Evolutionary conservation across 2,113 vertebrate species (phyloP).

Genomic region (Tyto alba): DNA sequence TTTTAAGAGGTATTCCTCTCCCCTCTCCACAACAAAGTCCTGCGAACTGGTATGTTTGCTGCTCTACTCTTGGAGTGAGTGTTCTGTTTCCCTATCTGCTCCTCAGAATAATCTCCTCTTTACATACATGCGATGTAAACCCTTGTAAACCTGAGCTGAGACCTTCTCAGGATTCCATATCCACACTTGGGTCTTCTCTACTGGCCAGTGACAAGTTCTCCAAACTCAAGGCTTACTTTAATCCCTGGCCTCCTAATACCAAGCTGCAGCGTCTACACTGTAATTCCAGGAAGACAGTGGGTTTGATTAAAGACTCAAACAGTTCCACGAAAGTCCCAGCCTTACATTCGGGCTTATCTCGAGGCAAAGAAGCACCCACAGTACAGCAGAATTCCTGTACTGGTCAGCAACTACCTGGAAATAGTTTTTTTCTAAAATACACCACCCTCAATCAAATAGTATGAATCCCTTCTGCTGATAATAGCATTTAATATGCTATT

Average conservation of each 20-base stretch:
- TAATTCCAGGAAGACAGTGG: background rate
- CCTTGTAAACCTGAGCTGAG: background rate
- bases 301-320: background rate
- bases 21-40: background rate
- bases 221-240: background rate
- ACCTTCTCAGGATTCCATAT: background rate
- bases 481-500: background rate
- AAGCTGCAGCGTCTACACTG: background rate
- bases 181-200: background rate
- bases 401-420: background rate
- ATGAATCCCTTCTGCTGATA: background rate
- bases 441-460: too few species aligned
- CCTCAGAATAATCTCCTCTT: background rate
- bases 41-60: background rate
- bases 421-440: background rate
- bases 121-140: background rate
- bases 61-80: background rate
- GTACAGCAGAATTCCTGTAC: background rate
- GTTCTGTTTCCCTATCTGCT: background rate
- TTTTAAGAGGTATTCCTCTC: background rate
- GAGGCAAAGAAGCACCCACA: background rate
- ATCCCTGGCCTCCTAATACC: background rate
- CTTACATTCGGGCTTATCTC: background rate
- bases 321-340: background rate
- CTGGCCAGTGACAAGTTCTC: background rate